These are phyloP conservation scores for Ascidia mentula DNA, from an alignment of 23 tunicate genomes.

Conservation along the genomic window DNA sequence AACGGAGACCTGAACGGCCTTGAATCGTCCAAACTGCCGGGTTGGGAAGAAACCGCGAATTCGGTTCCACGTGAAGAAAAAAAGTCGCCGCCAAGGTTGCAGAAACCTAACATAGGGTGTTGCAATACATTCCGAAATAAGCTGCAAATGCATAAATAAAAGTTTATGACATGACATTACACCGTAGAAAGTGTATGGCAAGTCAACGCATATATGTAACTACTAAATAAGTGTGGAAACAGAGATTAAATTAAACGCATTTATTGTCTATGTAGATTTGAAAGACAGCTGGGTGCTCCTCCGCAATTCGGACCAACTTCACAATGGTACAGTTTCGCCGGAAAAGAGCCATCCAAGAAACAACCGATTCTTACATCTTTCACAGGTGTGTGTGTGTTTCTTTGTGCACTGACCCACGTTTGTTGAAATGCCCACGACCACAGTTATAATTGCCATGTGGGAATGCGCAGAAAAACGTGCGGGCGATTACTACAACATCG, in stretches of 20 bases:
- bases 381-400: constrained; percentile 50
- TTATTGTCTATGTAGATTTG: constrained; percentile 45
- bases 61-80: constrained; percentile 82
- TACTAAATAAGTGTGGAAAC: no score
- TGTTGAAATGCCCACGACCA: not conserved
- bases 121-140: no score
- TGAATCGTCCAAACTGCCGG: constrained; percentile 1
- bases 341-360: constrained; percentile 45
- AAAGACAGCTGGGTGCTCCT: constrained; percentile 81
- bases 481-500: constrained; percentile 62
- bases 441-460: not conserved
- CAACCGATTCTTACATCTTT: constrained; percentile 72
- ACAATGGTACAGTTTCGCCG: constrained; percentile 77
- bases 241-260: no score
- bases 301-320: constrained; percentile 69
- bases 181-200: no score
- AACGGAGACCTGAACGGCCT: constrained; percentile 18
- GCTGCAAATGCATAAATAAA: no score
- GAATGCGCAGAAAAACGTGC: constrained; percentile 35
- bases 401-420: not conserved
- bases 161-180: no score
- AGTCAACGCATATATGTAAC: no score
- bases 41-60: constrained; percentile 80
- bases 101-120: no score
- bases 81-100: constrained; percentile 72